These are phyloP conservation scores for Meganola albula DNA, from an alignment of 2,888 invertebrate genomes.

Conservation along the genomic window DNA sequence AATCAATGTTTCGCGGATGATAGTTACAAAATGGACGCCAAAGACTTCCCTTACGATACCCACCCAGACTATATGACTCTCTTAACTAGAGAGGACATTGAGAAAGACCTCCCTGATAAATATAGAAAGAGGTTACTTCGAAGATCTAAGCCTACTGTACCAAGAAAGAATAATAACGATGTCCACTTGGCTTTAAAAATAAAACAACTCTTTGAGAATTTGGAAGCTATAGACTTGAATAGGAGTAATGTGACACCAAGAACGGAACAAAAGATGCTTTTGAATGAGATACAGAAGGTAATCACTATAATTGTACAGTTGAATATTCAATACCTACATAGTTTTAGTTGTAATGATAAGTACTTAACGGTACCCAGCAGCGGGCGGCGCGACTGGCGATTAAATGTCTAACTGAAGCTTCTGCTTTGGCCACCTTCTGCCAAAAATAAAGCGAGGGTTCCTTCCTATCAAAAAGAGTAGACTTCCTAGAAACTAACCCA, in stretches of 20 bases:
- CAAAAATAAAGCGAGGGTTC: too few relatives aligned
- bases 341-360: too few relatives aligned
- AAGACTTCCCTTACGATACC: conserved; percentile 73
- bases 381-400: too few relatives aligned
- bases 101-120: conserved; percentile 68
- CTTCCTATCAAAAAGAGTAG: too few relatives aligned
- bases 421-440: too few relatives aligned
- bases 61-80: conserved; percentile 74
- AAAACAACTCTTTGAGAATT: conserved; percentile 60
- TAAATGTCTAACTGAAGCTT: too few relatives aligned
- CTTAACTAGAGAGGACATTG: conserved; percentile 64
- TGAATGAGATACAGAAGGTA: conserved; percentile 78
- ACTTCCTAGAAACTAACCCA: too few relatives aligned
- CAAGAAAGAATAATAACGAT: conserved; percentile 51
- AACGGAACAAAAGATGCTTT: conserved; percentile 71
- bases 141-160: conserved; percentile 46
- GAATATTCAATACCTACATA: too few relatives aligned
- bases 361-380: too few relatives aligned
- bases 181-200: conserved; percentile 63
- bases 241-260: conserved; percentile 64
- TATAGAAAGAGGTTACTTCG: conserved; percentile 48
- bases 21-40: conserved; percentile 38
- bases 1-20: conserved; percentile 34
- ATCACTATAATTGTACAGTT: too few relatives aligned
- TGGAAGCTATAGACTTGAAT: conserved; percentile 62